Evolutionary conservation across 2,888 invertebrate species (phyloP), one percentile per base, ranked within the genome.

Genomic region (Acrocera orbiculus): DNA sequence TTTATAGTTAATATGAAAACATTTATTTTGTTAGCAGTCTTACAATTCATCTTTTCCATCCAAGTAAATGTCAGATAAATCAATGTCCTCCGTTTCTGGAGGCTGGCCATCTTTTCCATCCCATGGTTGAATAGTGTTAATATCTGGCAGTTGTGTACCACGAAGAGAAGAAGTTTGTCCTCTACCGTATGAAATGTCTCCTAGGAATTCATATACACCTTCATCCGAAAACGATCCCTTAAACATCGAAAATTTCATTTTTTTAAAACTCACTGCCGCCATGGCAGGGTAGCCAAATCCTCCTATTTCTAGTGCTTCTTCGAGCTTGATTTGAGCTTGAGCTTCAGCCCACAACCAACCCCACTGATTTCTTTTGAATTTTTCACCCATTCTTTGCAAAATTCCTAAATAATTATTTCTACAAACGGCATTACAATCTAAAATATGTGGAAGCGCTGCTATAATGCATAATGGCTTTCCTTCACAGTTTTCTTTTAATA

Each of bases 281-380:
- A 99, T 79, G 2, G 96, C 95, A 2, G 98, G 98, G 60, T 98
- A 98, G 8, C 98, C 98, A 61, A 98, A 98, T 5, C 76, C 98
- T 41, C 98, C 98, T 44, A 98, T 80, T 53, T 90, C 96, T 22
- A 99, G 59, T 0, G 87, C 73, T 41, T 76, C 76, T 56, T 98
- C 98, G 13, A 98, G 56, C 1, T 76, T 70, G 0, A 66, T 56
- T 57, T 98, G 95, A 2, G 79, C 69, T 8, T 77, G 83, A 26
- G 89, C 95, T 57, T 96, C 95, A 2, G 85, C 62, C 98, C 98
- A 98, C 9, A 86, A 65, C 93, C 95, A 96, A 71, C 92, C 92
- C 93, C 95, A 95, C 64, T 76, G 70, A 58, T 90, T 87, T 61
- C 78, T 78, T 65, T 93, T 95, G 65, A 78, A 95, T 54, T 87